Evolutionary conservation across 2,888 invertebrate species (phyloP).

Genomic region (Subacronicta megacephala): DNA sequence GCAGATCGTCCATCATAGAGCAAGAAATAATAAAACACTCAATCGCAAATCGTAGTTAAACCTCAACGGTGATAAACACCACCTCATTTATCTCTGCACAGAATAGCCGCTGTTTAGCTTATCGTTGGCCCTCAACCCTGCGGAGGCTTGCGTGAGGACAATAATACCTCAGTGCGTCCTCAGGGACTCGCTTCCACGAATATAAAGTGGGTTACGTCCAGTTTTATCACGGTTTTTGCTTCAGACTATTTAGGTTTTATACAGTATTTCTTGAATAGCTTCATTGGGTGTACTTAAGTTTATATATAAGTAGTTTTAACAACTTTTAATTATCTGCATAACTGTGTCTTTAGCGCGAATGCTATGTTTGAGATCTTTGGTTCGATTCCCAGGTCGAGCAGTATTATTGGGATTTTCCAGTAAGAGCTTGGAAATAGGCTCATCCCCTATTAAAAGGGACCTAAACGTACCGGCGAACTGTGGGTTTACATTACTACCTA

Average conservation of each 20-base stretch:
- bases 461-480: too few relatives aligned
- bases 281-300: too few relatives aligned
- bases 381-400: too few relatives aligned
- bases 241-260: conserved; percentile 33
- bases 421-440: too few relatives aligned
- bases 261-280: conserved; percentile 6
- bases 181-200: conserved; percentile 30
- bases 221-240: conserved; percentile 17
- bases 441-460: too few relatives aligned
- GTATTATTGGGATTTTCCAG: too few relatives aligned
- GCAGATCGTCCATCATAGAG: too few relatives aligned
- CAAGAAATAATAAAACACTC: conserved; percentile 8
- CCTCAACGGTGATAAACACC: conserved; percentile 39
- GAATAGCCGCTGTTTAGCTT: conserved; percentile 6
- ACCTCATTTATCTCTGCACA: not conserved
- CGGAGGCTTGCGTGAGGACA: conserved; percentile 32
- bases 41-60: conserved; percentile 5
- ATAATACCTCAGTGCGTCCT: conserved; percentile 40
- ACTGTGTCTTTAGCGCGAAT: too few relatives aligned
- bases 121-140: conserved; percentile 24
- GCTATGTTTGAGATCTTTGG: too few relatives aligned
- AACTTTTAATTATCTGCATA: too few relatives aligned
- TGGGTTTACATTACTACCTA: too few relatives aligned
- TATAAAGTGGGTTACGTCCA: conserved; percentile 37
- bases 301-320: too few relatives aligned